A percentile compares a stretch with the other conserved stretches of the same genome.
Evolutionary conservation across 2,113 vertebrate genomes (phyloP).

Genomic region (Mesocricetus auratus): DNA sequence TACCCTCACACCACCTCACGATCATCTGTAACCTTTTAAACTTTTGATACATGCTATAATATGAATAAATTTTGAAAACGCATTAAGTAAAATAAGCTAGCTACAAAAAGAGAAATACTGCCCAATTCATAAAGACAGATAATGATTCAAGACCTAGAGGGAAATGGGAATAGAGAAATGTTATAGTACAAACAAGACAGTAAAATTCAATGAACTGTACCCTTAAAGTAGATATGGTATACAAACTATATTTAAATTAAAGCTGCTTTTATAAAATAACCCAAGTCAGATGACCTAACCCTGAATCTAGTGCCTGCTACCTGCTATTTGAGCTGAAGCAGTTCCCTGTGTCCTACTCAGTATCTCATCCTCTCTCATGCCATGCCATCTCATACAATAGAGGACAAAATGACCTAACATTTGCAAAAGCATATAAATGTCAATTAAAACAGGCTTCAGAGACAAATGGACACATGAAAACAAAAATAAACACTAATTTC

Average conservation of each 20-base stretch:
- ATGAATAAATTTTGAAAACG: neutral
- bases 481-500: slow-evolving; percentile 28
- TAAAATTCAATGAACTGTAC: neutral
- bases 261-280: neutral
- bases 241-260: neutral
- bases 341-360: neutral
- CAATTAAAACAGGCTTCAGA: slow-evolving; percentile 2
- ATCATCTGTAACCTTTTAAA: neutral
- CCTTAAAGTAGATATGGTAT: neutral
- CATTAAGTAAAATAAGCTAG: neutral
- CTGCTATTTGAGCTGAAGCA: neutral
- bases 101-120: neutral
- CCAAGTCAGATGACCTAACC: neutral
- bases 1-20: neutral
- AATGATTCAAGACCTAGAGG: neutral
- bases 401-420: neutral
- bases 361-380: neutral
- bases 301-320: neutral
- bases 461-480: neutral
- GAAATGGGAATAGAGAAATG: neutral
- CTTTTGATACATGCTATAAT: neutral
- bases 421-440: neutral
- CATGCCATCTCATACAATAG: neutral
- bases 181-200: neutral
- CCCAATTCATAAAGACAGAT: neutral